These are phyloP conservation scores for Diaperis boleti DNA, from an alignment of 2,888 invertebrate species.

Conservation along the genomic window DNA sequence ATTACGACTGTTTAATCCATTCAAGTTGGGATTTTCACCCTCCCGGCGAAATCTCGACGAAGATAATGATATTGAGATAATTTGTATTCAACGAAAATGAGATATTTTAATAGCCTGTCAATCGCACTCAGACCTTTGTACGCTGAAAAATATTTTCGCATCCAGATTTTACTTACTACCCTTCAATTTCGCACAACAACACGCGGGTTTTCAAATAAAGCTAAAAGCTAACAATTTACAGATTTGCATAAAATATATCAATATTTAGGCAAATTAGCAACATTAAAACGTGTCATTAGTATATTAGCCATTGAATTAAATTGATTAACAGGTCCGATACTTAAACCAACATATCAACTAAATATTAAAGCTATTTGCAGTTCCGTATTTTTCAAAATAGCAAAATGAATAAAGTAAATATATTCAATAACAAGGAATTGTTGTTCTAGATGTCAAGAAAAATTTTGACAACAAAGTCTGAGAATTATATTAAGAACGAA, in stretches of 20 bases:
- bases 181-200: neutral
- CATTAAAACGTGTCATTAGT: neutral
- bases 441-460: too few relatives aligned
- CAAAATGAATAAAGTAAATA: too few relatives aligned
- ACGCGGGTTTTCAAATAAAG: neutral
- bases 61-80: slow-evolving; percentile 26
- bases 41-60: slow-evolving; percentile 8
- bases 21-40: neutral
- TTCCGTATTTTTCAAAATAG: too few relatives aligned
- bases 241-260: too few relatives aligned
- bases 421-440: too few relatives aligned
- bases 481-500: too few relatives aligned
- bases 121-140: slow-evolving; percentile 5
- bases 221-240: neutral
- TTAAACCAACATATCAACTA: too few relatives aligned
- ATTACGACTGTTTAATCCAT: slow-evolving; percentile 11
- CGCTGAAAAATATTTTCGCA: neutral
- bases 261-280: neutral
- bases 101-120: slow-evolving; percentile 23
- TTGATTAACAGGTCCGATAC: neutral
- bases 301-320: neutral
- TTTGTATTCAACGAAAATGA: slow-evolving; percentile 20
- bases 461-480: too few relatives aligned
- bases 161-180: neutral
- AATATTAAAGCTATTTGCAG: too few relatives aligned